These are phyloP conservation scores for Amblyopsis rosae DNA, from an alignment of 2,113 vertebrate species.

Conservation along the genomic window DNA sequence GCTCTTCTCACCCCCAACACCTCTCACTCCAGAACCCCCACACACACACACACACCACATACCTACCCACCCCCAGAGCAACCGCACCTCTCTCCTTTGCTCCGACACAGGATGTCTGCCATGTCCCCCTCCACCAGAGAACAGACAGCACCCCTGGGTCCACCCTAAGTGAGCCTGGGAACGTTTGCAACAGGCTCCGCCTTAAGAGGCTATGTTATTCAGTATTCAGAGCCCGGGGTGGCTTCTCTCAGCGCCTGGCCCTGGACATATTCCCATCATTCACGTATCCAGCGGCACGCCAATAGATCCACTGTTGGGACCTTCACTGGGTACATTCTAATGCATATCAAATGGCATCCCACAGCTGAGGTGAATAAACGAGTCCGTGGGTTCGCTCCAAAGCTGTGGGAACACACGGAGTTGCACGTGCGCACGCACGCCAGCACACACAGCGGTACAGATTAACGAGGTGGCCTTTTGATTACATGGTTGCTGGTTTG, in stretches of 20 bases:
- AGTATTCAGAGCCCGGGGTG: not conserved
- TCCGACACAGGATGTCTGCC: constrained; percentile 57
- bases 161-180: constrained; percentile 37
- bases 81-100: constrained; percentile 9
- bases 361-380: constrained; percentile 33
- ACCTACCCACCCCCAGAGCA: not conserved
- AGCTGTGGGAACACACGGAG: not conserved
- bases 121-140: constrained; percentile 58
- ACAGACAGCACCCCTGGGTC: constrained; percentile 38
- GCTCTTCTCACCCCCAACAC: constrained; percentile 25
- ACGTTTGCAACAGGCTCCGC: constrained; percentile 31
- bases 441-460: not conserved
- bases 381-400: constrained; percentile 18
- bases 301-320: constrained; percentile 36
- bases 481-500: not conserved
- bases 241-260: constrained; percentile 25
- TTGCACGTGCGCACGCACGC: constrained; percentile 18
- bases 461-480: not conserved
- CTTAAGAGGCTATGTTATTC: constrained; percentile 41
- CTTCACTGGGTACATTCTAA: constrained; percentile 52
- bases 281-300: constrained; percentile 38
- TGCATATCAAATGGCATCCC: constrained; percentile 58
- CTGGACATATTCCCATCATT: constrained; percentile 28
- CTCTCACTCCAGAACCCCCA: constrained; percentile 6
- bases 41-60: not conserved